A percentile compares a stretch with the other conserved stretches of the same genome.
Conservation (phyloP, 2,797 vertebrate species). For the Ctenopoma kingsleyae region DNA sequence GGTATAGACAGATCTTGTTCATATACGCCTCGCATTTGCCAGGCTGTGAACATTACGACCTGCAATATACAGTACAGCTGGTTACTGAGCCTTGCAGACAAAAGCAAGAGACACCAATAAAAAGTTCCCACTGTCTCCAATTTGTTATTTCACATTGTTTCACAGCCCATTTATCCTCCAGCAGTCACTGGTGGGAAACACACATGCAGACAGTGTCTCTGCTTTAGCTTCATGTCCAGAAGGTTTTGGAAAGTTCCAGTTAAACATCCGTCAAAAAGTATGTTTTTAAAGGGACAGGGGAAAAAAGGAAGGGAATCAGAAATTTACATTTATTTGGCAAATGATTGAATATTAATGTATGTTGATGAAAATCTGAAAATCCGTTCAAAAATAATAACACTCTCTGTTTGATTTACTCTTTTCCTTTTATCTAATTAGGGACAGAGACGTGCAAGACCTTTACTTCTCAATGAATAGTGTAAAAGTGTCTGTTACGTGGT, state of each 20-base stretch:
- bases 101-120: conserved; percentile 2
- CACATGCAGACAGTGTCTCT: not conserved
- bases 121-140: not conserved
- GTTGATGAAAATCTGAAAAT: not conserved
- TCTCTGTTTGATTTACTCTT: conserved; percentile 5
- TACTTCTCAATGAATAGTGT: not conserved
- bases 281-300: not conserved
- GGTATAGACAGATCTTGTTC: not conserved
- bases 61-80: not conserved
- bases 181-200: not conserved
- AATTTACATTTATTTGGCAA: too few species aligned
- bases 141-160: conserved; percentile 29
- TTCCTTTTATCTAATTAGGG: not conserved
- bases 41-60: not conserved
- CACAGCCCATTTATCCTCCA: conserved; percentile 20
- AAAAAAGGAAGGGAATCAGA: too few species aligned
- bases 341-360: not conserved
- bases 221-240: conserved; percentile 4
- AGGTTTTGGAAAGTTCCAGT: conserved; percentile 4
- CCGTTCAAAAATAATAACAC: not conserved
- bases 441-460: not conserved
- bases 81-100: conserved; percentile 4
- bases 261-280: conserved; percentile 9
- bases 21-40: not conserved
- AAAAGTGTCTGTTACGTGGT: not conserved